Evolutionary conservation across 35 echinoderm and acorn worm genomes (phyloP).

Genomic region (Ophioderma brevispina): DNA sequence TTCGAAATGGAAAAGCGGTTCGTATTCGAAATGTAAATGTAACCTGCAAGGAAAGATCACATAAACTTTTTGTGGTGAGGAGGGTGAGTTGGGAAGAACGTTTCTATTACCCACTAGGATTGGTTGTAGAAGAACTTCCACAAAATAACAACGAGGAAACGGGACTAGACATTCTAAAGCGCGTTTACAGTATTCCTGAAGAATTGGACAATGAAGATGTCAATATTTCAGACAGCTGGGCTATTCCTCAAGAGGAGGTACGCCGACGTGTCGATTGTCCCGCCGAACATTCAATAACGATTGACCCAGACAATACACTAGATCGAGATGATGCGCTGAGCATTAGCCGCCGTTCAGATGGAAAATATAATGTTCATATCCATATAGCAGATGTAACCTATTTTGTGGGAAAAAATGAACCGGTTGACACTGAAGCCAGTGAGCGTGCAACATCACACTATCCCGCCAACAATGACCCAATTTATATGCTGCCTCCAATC

Average conservation of each 20-base stretch:
- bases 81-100: constrained; percentile 38
- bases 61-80: constrained; percentile 60
- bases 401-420: not conserved
- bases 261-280: constrained; percentile 37
- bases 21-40: constrained; percentile 25
- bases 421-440: constrained; percentile 8
- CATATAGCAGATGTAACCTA: constrained; percentile 57
- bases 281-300: constrained; percentile 59
- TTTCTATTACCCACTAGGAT: constrained; percentile 62
- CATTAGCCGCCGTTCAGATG: constrained; percentile 1
- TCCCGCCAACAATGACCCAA: constrained; percentile 19
- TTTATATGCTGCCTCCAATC: constrained; percentile 74
- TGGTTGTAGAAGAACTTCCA: constrained; percentile 68
- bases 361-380: constrained; percentile 14
- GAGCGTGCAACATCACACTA: constrained; percentile 21
- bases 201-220: constrained; percentile 22
- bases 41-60: constrained; percentile 38
- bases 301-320: constrained; percentile 62
- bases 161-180: constrained; percentile 75
- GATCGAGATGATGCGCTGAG: constrained; percentile 86
- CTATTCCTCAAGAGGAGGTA: constrained; percentile 60
- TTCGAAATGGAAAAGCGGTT: not conserved
- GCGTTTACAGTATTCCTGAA: constrained; percentile 58
- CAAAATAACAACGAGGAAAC: constrained; percentile 11
- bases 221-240: constrained; percentile 55